Base-by-base conservation (phyloP, 2,113 vertebrate genomes). In the Aspiorhynchus laticeps region DNA sequence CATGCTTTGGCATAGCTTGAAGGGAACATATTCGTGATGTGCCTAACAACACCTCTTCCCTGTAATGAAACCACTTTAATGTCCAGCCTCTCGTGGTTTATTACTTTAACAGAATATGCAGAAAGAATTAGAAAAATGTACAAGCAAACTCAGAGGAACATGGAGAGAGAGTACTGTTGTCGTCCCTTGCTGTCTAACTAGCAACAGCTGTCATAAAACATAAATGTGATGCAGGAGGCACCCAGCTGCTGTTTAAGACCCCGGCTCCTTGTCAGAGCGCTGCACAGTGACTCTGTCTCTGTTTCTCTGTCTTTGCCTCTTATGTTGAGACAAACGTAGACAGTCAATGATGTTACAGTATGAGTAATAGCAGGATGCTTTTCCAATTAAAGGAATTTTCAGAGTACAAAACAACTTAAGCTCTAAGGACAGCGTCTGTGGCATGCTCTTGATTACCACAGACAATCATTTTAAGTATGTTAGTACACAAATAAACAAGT, bases 151-250 rank as follows among this genome's bases (percentile, higher is more conserved):
- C 33, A 19, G 19, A 19, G 1, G 2, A 19, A 63, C 24, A 53
- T 19, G 31, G 1, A 33, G 46, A 31, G 24, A 43, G 43, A 51
- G n/a, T 79, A 36, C 28, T 59, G 17, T 36, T 36, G 19, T 59
- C 0, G 19, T 59, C 51, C 9, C 77, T 59, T 11, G 31, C 48
- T 56, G 48, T 79, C 73, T 75, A 46, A 2, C 2, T 80, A 19
- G 36, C 78, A 38, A 26, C 36, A 80, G 59, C 38, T 65, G 24
- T 81, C 56, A 81, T 81, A 81, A 65, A 65, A 65, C 36, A 28
- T 7, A 5, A 80, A 81, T 81, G 79, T 63, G 24, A 7, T 36
- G 19, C 59, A 43, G 21, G 59, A 46, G 59, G 56, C 59, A 21
- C 2, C n/a, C 59, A 65, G 59, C 59, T 28, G 38, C 43, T n/a